Percentiles rank a stretch among this genome's conserved stretches.
These are phyloP conservation scores for Lysandra bellargus DNA, from an alignment of 2,888 invertebrate genomes.

Conservation along the genomic window DNA sequence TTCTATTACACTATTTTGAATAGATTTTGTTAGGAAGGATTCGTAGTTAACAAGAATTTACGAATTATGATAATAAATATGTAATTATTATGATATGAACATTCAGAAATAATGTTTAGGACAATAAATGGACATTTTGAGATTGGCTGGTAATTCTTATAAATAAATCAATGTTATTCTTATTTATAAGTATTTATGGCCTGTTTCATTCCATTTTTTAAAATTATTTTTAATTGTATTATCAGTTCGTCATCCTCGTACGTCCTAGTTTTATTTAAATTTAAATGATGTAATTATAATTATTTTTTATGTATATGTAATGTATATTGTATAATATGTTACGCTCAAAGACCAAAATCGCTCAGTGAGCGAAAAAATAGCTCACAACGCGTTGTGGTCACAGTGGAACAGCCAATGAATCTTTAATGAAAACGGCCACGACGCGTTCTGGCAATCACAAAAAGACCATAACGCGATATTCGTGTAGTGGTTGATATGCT, in stretches of 20 bases:
- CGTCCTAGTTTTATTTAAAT: background rate
- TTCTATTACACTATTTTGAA: background rate
- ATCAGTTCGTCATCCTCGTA: constrained; percentile 6
- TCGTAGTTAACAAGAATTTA: background rate
- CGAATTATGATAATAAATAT: background rate
- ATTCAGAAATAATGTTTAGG: background rate
- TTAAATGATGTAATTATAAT: background rate
- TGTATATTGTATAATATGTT: background rate
- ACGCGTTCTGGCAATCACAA: no score
- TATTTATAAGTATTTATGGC: constrained; percentile 20
- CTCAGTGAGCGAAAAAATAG: no score
- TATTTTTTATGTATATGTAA: no score
- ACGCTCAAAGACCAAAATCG: no score
- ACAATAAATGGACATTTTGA: constrained; percentile 15
- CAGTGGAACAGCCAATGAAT: no score
- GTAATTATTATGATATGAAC: background rate
- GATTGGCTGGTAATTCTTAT: constrained; percentile 8
- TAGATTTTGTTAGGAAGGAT: background rate
- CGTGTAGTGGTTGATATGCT: no score
- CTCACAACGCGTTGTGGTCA: no score
- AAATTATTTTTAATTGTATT: background rate
- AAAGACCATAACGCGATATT: no score
- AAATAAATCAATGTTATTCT: constrained; percentile 1
- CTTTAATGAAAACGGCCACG: no score
- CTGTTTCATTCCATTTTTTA: background rate